A percentile compares a stretch with the other conserved stretches of the same genome.
phyloP scores from a whole-genome alignment of 2,888 invertebrate genomes.

The Venustoraphidia nigricollis region DNA sequence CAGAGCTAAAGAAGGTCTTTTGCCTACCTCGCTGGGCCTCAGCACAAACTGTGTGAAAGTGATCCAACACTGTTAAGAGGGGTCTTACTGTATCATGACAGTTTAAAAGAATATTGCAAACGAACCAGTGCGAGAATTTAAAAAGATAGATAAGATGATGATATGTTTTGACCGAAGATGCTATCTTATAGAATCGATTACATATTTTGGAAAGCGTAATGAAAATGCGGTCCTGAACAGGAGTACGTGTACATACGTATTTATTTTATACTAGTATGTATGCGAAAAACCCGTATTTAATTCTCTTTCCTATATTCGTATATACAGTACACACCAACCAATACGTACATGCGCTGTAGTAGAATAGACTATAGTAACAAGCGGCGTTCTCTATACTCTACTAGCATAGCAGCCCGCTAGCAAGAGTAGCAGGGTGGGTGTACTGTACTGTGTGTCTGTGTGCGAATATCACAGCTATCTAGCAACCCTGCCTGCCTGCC shows the following conservation, averaged over 20 bases:
- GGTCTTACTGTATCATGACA: too few relatives aligned
- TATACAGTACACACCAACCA: background rate
- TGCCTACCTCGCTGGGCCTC: too few relatives aligned
- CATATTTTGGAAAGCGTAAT: too few relatives aligned
- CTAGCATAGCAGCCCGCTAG: slow-evolving; percentile 10
- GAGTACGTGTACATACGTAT: slow-evolving; percentile 4
- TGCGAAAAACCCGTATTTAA: slow-evolving; percentile 7
- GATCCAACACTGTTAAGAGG: too few relatives aligned
- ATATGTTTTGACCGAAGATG: too few relatives aligned
- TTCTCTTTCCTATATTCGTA: slow-evolving; percentile 5
- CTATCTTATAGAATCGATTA: too few relatives aligned
- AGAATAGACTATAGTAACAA: slow-evolving; percentile 7
- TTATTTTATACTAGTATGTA: slow-evolving; percentile 9
- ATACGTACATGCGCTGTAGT: slow-evolving; percentile 11
- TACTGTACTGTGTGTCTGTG: slow-evolving; percentile 9
- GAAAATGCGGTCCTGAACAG: too few relatives aligned
- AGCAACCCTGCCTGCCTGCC: background rate
- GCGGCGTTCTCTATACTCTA: slow-evolving; percentile 8
- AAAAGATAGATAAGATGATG: too few relatives aligned
- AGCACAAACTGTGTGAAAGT: too few relatives aligned
- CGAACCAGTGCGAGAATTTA: too few relatives aligned
- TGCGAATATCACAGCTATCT: slow-evolving; percentile 12
- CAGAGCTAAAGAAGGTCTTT: too few relatives aligned
- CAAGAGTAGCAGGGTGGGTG: slow-evolving; percentile 11
- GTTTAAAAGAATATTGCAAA: too few relatives aligned